Evolutionary conservation across 2,113 vertebrate genomes (phyloP).

Genomic region (Nipponia nippon): DNA sequence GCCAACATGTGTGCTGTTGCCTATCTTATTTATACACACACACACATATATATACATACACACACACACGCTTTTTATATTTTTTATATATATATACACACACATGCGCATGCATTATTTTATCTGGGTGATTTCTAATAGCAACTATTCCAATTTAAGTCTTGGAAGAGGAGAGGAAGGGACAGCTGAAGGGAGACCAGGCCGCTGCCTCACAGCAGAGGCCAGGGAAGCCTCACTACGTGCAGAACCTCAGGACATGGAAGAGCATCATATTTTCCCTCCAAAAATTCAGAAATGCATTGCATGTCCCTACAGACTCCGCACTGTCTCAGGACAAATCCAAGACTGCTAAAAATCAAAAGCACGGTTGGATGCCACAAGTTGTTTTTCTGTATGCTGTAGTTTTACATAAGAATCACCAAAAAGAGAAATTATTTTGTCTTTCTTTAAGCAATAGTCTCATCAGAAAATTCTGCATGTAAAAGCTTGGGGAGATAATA

Average conservation of each 20-base stretch:
- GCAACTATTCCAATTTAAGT: not conserved
- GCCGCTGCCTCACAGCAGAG: not conserved
- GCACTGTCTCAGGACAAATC: not conserved
- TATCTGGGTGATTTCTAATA: not conserved
- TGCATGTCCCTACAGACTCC: not conserved
- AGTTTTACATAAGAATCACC: not conserved
- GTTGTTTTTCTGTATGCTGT: not conserved
- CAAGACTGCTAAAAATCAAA: not conserved
- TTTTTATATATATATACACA: not conserved
- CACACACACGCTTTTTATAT: not conserved
- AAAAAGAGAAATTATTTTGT: not conserved
- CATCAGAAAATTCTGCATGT: not conserved
- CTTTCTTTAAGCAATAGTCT: not conserved
- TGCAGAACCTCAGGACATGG: not conserved
- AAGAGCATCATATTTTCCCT: not conserved
- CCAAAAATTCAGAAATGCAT: not conserved
- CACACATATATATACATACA: not conserved
- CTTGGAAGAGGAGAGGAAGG: not conserved
- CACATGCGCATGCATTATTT: accelerated
- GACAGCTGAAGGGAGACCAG: not conserved
- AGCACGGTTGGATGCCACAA: not conserved
- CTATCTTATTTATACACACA: not conserved
- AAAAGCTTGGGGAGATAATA: not conserved
- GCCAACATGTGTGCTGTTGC: not conserved
- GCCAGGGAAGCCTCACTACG: not conserved